A percentile compares a stretch with the other conserved stretches of the same genome.
Conservation (phyloP, 2,113 vertebrate genomes). For the Mixornis gularis region DNA sequence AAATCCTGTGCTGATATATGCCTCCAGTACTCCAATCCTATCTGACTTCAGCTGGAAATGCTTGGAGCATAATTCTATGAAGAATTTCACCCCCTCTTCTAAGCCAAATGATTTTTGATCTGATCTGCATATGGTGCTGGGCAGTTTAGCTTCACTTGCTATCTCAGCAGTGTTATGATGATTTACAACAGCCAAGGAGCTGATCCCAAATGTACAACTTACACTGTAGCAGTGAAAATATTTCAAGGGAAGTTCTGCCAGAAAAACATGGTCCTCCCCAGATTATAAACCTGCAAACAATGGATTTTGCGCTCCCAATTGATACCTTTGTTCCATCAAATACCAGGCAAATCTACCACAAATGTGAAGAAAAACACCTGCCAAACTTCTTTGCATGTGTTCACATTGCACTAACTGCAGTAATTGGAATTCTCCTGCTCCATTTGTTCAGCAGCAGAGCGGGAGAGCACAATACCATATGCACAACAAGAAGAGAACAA, state of each 20-base stretch:
- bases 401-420: not conserved
- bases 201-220: not conserved
- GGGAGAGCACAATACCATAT: not conserved
- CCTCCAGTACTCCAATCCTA: not conserved
- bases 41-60: not conserved
- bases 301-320: accelerated
- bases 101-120: not conserved
- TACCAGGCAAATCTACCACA: not conserved
- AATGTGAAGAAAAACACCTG: not conserved
- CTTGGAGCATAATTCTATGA: not conserved
- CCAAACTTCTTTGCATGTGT: not conserved
- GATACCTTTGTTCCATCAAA: not conserved
- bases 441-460: not conserved
- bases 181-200: not conserved
- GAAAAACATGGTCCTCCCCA: not conserved
- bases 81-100: not conserved
- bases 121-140: not conserved
- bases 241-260: not conserved
- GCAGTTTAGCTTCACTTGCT: not conserved
- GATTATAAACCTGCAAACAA: not conserved
- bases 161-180: not conserved
- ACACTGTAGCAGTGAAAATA: not conserved
- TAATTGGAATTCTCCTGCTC: not conserved
- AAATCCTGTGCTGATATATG: not conserved
- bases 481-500: not conserved